Base-by-base conservation (phyloP, 2,888 invertebrate genomes). In the Drosophila buzzatii region DNA sequence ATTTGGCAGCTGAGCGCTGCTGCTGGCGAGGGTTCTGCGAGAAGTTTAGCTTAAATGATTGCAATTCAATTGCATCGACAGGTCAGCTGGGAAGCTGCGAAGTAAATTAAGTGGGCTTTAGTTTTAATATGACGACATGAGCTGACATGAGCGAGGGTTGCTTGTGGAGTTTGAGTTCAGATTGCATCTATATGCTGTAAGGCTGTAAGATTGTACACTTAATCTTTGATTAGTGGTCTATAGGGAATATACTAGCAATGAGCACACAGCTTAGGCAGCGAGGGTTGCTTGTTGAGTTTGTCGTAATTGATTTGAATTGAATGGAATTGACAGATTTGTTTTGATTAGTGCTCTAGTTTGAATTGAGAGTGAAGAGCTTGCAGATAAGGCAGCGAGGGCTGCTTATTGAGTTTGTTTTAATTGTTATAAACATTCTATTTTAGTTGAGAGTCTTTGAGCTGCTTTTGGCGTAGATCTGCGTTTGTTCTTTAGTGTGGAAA, bases 1-100 rank as follows among this genome's bases (percentile, higher is more conserved):
- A 69, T 78, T 76, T 63, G 82, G 66, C 66, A 47, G 58, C 37
- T 31, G 4, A 16, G 37, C 49, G 75, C 66, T 52, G 75, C 66
- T 58, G 44, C 27, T 33, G 14, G 57, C 57, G 81, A 64, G 81
- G 72, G 61, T 0, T 4, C 47, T 1, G 47, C 18, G 1, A 16
- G 9, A 10, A 49, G 63, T 70, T 57, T 14, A 9, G 0, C 8
- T 5, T 23, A 41, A 55, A 14, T 51, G 51, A 51, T 18, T 33
- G 16, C 16, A 47, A 47, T 45, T 10, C n/a, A 49, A 10, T 31
- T n/a, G 27, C n/a, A 31, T 31, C 31, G 20, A 44, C 23, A 23
- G 23, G 23, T 4, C 23, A 23, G 23, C 4, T 23, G 23, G 4
- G 10, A 8, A 33, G 9, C 33, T 33, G 10, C 2, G 2, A 33